Evolutionary conservation across 2,888 invertebrate genomes (phyloP), one percentile per base, ranked within the genome.

Genomic region (Hirudinaria manillensis): DNA sequence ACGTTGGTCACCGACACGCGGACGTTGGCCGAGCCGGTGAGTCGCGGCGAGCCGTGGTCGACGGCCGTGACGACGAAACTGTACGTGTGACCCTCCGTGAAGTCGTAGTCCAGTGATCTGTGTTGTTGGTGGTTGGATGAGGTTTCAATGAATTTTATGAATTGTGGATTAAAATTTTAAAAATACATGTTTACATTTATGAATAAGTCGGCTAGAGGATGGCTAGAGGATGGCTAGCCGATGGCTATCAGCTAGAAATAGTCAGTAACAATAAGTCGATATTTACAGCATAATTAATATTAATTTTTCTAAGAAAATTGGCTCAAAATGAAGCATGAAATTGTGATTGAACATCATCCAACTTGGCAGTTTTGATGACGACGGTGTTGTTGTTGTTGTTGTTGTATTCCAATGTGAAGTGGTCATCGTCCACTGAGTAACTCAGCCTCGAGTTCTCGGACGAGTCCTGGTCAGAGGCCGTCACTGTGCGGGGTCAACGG

Each of bases 1-100:
- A 96, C 95, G 83, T 97, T 97, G 83, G 94, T 94, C 24, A 96
- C 96, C 83, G 94, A 95, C 76, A 97, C 91, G 76, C 95, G 89
- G 27, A 97, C 95, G 0, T 94, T 95, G 0, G 96, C 95, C 10
- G 92, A 92, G 70, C 95, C 95, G 0, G 92, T 93, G 84, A 93
- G 92, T 0, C 93, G 89, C 0, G 95, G 94, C 84, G 93, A 93
- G 6, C 97, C 97, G 86, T 93, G 93, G 84, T 97, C 97, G 84
- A 92, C 93, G 13, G 96, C 96, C 3, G 93, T 94, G 29, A 97
- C 55, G 3, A 78, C 79, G 83, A 97, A 94, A 83, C 95, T 95
- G 79, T 87, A 87, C 66, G 94, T 94, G 65, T 83, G 84, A 72
- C 81, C 81, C 0, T 80, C 80, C 7, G 78, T 79, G 34, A 78